These are phyloP conservation scores for Hypothenemus hampei DNA, from an alignment of 1,140 invertebrate genomes.

Conservation along the genomic window DNA sequence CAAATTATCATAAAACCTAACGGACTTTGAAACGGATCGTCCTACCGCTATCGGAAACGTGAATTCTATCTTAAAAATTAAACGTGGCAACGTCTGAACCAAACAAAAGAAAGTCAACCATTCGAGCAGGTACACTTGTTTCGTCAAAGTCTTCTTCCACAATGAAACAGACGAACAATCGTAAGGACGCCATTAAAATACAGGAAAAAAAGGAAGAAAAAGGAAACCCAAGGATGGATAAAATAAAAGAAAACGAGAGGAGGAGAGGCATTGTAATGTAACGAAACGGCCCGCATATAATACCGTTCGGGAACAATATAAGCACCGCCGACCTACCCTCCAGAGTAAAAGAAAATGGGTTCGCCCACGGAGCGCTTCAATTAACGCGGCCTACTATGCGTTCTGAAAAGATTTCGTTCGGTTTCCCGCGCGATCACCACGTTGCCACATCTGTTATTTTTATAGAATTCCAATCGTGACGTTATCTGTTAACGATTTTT, in stretches of 20 bases:
- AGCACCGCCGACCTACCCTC: slow-evolving; percentile 28
- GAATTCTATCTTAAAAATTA: background rate
- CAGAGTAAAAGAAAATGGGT: slow-evolving; percentile 34
- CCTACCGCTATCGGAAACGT: background rate
- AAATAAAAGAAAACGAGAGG: too few species aligned
- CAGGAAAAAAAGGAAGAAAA: slow-evolving; percentile 4
- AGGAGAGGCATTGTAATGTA: slow-evolving; percentile 13
- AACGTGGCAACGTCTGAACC: background rate
- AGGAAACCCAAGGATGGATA: slow-evolving; percentile 1
- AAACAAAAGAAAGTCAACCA: background rate
- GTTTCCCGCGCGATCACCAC: too few species aligned
- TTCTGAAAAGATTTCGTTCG: slow-evolving; percentile 38
- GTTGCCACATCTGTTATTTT: slow-evolving; percentile 23
- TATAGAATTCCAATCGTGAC: too few species aligned
- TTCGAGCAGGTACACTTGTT: slow-evolving; percentile 10
- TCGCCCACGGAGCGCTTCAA: slow-evolving; percentile 36
- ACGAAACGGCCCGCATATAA: slow-evolving; percentile 4
- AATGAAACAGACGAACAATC: background rate
- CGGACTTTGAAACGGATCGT: background rate
- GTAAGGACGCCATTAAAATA: slow-evolving; percentile 2
- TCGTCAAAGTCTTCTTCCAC: background rate
- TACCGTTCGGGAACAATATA: slow-evolving; percentile 20
- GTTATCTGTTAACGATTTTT: too few species aligned
- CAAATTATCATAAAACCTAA: too few species aligned
- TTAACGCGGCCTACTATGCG: slow-evolving; percentile 41